Conservation (phyloP, 1,140 invertebrate species). For the Listronotus bonariensis region DNA sequence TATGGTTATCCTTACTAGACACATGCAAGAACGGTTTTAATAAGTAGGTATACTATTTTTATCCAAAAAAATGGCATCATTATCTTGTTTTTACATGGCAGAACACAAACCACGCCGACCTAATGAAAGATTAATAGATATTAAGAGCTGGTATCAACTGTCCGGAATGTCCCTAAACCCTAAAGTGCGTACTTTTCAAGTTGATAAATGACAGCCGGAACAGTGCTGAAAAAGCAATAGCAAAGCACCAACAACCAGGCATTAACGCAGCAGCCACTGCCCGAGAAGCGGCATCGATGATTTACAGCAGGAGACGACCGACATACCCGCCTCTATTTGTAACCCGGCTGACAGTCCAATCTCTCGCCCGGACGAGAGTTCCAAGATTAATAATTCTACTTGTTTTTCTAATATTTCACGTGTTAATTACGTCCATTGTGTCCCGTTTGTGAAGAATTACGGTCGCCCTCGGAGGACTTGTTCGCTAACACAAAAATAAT, state of each 20-base stretch:
- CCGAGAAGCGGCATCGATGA: conserved; percentile 20
- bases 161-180: conserved; percentile 6
- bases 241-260: conserved; percentile 21
- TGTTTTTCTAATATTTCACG: conserved; percentile 41
- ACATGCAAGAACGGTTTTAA: too few species aligned
- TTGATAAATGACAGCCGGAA: conserved; percentile 19
- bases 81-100: neutral
- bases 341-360: conserved; percentile 36
- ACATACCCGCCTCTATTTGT: conserved; percentile 35
- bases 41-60: too few species aligned
- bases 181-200: conserved; percentile 16
- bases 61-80: neutral
- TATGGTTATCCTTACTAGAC: too few species aligned
- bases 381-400: conserved; percentile 40
- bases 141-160: conserved; percentile 14
- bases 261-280: conserved; percentile 23
- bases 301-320: conserved; percentile 29
- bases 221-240: conserved; percentile 20
- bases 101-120: conserved; percentile 2
- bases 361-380: conserved; percentile 23
- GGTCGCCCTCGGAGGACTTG: conserved; percentile 3
- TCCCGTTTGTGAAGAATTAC: conserved; percentile 33
- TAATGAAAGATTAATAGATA: conserved; percentile 23
- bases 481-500: neutral
- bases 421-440: conserved; percentile 39